Percentiles rank a stretch among this genome's conserved stretches.
Evolutionary conservation across 1,140 invertebrate species (phyloP).

Genomic region (Calephelis virginiensis): DNA sequence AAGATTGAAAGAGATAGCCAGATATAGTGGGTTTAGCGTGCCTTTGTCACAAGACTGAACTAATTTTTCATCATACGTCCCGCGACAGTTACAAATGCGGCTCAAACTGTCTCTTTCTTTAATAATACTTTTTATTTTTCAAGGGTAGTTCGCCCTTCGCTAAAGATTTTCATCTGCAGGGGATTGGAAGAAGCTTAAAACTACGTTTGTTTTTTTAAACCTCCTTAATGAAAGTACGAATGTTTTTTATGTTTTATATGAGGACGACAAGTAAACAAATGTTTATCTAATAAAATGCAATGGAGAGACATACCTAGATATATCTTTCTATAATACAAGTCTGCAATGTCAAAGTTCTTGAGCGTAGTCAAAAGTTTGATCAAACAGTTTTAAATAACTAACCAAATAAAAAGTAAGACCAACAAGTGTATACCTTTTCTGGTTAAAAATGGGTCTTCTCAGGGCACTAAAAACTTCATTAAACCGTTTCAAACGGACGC

Average conservation of each 20-base stretch:
- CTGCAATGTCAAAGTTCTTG: too few relatives aligned
- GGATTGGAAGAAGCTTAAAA: conserved; percentile 73
- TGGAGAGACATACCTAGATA: too few relatives aligned
- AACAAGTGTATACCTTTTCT: too few relatives aligned
- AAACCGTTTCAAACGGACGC: too few relatives aligned
- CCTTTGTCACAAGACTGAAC: conserved; percentile 76
- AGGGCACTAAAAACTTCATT: too few relatives aligned
- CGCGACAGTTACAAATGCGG: conserved; percentile 79
- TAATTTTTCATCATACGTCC: conserved; percentile 80
- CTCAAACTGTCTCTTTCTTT: conserved; percentile 80
- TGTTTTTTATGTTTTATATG: conserved; percentile 11
- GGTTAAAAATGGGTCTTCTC: too few relatives aligned
- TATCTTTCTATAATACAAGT: too few relatives aligned
- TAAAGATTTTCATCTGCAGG: conserved; percentile 73
- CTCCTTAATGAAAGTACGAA: conserved; percentile 19
- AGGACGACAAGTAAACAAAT: too few relatives aligned
- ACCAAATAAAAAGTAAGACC: too few relatives aligned
- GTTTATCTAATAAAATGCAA: too few relatives aligned
- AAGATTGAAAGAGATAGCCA: conserved; percentile 57
- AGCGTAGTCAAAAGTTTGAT: too few relatives aligned
- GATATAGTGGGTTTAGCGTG: conserved; percentile 68
- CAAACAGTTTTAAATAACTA: too few relatives aligned
- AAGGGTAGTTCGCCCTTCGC: conserved; percentile 74
- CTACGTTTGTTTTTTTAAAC: conserved; percentile 63
- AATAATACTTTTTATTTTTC: conserved; percentile 80